A percentile compares a stretch with the other conserved stretches of the same genome.
Conservation (phyloP, 1,140 invertebrate species). For the Drosophila serrata region DNA sequence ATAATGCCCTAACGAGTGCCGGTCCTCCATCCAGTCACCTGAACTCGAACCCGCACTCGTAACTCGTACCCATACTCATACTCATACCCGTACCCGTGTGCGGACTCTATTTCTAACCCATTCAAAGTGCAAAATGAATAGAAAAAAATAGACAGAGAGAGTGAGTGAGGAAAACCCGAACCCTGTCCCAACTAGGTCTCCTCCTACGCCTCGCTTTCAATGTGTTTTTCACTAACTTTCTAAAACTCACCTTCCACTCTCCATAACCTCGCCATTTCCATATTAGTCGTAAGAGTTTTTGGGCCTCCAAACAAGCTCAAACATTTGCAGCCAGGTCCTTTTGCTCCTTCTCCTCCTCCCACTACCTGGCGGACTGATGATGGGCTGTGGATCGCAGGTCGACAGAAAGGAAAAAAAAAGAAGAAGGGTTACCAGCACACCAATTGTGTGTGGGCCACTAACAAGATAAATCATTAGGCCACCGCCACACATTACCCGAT, state of each 20-base stretch:
- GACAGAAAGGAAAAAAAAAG: slow-evolving; percentile 3
- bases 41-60: slow-evolving; percentile 1
- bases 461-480: slow-evolving; percentile 46
- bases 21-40: background rate
- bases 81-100: background rate
- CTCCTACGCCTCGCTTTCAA: slow-evolving; percentile 3
- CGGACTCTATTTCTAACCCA: slow-evolving; percentile 22
- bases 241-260: background rate
- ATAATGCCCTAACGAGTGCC: slow-evolving; percentile 36
- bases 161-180: background rate
- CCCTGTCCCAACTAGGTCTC: slow-evolving; percentile 9
- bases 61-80: too few relatives aligned
- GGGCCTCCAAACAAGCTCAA: slow-evolving; percentile 10
- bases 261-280: slow-evolving; percentile 14
- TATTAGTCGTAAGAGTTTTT: slow-evolving; percentile 45
- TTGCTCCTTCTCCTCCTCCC: background rate
- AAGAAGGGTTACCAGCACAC: background rate
- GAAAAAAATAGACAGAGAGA: slow-evolving; percentile 5
- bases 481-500: slow-evolving; percentile 15
- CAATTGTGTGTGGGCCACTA: slow-evolving; percentile 20
- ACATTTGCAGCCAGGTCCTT: background rate
- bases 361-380: background rate
- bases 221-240: slow-evolving; percentile 39
- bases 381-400: background rate
- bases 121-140: slow-evolving; percentile 37